Evolutionary conservation across 2,888 invertebrate species (phyloP).

Genomic region (Camponotus fellah): DNA sequence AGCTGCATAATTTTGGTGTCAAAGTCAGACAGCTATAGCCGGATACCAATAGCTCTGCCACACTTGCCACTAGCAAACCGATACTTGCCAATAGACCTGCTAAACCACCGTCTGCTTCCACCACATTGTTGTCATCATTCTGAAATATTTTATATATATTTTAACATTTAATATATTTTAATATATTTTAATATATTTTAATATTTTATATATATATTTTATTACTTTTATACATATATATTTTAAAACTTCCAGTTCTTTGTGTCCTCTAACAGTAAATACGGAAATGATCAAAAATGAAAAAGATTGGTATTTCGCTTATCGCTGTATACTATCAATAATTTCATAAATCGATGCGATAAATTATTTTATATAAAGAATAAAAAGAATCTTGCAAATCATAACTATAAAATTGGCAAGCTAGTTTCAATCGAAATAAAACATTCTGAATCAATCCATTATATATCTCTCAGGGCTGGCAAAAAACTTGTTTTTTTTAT

Average conservation of each 20-base stretch:
- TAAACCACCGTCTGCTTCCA: constrained; percentile 87
- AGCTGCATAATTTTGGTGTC: constrained; percentile 83
- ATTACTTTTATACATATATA: too few relatives aligned
- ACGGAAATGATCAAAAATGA: not conserved
- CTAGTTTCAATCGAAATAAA: not conserved
- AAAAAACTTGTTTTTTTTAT: too few relatives aligned
- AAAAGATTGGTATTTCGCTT: not conserved
- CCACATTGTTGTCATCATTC: constrained; percentile 77
- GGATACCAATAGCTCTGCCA: constrained; percentile 86
- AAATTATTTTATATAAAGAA: not conserved
- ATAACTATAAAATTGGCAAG: not conserved
- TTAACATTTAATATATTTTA: too few relatives aligned
- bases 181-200: too few relatives aligned
- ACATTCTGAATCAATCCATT: not conserved
- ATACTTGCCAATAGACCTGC: constrained; percentile 89
- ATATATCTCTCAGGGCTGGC: not conserved
- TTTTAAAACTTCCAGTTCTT: not conserved
- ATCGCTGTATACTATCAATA: not conserved
- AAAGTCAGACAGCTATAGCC: constrained; percentile 83
- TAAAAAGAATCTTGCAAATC: not conserved
- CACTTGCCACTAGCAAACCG: constrained; percentile 88
- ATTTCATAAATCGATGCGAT: not conserved
- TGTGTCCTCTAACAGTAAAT: not conserved
- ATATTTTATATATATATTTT: too few relatives aligned
- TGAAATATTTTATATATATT: too few relatives aligned